Base-by-base conservation (phyloP, 2,888 invertebrate species). In the Coenonympha arcania region DNA sequence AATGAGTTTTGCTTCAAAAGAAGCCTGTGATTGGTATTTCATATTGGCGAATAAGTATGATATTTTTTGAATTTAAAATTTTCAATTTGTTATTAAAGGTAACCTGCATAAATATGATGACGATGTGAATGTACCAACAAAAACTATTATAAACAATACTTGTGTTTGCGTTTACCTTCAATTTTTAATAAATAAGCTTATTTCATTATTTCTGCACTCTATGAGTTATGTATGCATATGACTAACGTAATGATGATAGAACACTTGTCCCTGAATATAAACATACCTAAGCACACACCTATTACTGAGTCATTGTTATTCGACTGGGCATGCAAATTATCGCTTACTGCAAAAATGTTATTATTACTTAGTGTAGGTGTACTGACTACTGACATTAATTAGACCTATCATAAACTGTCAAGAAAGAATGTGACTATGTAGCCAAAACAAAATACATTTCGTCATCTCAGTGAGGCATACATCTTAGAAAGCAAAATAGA, bases 271-370 rank as follows among this genome's bases (percentile, higher is more conserved):
- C 9, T 24, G 39, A 39, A 24, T 24, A 24, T 2, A 39, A 22
- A 22, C 6, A 9, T 33, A 15, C 15, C 4, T 15, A 9, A 20
- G 37, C 22, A 15, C 39, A 39, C 9, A 39, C 39, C 13, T 18
- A 39, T 2, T 13, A 37, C 13, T 39, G 24, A 39, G 8, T 22
- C 39, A 39, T 39, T 39, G 39, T 39, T 39, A 15, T 39, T 39
- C 15, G 15, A n/a, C 8, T 24, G 22, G 20, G 15, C n/a, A 39
- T 39, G 24, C 24, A 24, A 24, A 39, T 24, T 13, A 24, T 9
- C 24, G 39, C 24, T 24, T 15, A 22, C 9, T 24, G 22, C 24
- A 15, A 15, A 39, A 9, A 22, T 11, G 3, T 9, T 39, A 24
- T 24, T 24, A 22, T 22, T 24, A 5, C 8, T 15, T n/a, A 11